These are phyloP conservation scores for Hypocryptadius cinnamomeus DNA, from an alignment of 2,113 vertebrate species.

Conservation along the genomic window DNA sequence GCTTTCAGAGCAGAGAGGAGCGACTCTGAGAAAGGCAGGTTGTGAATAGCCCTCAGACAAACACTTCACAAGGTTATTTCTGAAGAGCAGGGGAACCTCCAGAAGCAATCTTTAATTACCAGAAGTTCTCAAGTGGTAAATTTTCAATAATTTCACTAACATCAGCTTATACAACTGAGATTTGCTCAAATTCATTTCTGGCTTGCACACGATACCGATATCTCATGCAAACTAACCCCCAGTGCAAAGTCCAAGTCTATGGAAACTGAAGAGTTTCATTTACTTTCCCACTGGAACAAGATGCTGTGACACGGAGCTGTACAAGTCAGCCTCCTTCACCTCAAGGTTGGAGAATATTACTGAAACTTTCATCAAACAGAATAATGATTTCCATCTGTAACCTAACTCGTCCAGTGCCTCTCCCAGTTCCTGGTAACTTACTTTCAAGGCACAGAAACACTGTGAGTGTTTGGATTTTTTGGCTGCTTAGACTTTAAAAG, in stretches of 20 bases:
- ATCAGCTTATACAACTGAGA: conserved; percentile 32
- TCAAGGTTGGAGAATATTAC: conserved; percentile 45
- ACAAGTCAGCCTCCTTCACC: conserved; percentile 34
- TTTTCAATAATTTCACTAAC: conserved; percentile 55
- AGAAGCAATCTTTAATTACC: conserved; percentile 40
- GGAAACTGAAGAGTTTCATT: conserved; percentile 47
- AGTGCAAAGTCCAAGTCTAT: neutral
- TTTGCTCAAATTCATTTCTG: conserved; percentile 35
- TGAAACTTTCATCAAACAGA: conserved; percentile 50
- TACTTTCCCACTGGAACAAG: conserved; percentile 2
- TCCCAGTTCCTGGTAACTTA: conserved; percentile 48
- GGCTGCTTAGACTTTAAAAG: conserved; percentile 6
- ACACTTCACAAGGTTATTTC: conserved; percentile 32
- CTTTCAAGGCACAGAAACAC: conserved; percentile 20
- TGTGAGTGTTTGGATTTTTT: conserved; percentile 41
- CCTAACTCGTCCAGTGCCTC: neutral
- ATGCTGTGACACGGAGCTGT: neutral
- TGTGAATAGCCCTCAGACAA: neutral
- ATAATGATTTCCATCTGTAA: conserved; percentile 57
- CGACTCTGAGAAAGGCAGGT: neutral
- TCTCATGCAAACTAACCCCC: conserved; percentile 13
- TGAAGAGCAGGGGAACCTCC: neutral
- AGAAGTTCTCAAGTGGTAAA: conserved; percentile 48
- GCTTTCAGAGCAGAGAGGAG: neutral
- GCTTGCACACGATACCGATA: neutral